A percentile compares a stretch with the other conserved stretches of the same genome.
phyloP scores from a whole-genome alignment of 2,113 vertebrate genomes.

The Anser cygnoides region DNA sequence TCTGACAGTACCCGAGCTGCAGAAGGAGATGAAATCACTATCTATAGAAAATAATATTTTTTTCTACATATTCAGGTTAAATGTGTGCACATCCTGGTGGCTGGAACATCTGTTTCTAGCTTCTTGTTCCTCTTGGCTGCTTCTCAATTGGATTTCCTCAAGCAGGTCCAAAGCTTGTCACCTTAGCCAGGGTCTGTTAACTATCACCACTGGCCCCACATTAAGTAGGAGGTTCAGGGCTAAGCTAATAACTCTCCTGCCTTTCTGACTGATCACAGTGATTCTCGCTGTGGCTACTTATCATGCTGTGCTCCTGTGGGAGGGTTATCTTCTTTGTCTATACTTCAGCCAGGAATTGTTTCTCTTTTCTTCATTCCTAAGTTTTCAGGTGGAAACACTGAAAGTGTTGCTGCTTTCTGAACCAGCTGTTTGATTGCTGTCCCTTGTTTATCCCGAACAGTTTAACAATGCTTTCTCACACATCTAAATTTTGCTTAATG shows the following conservation, averaged over 20 bases:
- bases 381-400: background rate
- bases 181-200: constrained; percentile 97
- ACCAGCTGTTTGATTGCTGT: background rate
- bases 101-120: constrained; percentile 95
- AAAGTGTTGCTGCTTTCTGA: background rate
- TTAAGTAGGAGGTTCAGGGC: constrained; percentile 99
- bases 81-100: constrained; percentile 77
- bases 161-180: constrained; percentile 98
- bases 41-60: constrained; percentile 65
- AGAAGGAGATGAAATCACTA: constrained; percentile 51
- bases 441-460: background rate
- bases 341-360: constrained; percentile 41
- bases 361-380: constrained; percentile 25
- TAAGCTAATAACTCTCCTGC: constrained; percentile 99
- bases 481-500: background rate
- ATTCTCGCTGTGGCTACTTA: constrained; percentile 73
- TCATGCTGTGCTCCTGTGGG: constrained; percentile 75
- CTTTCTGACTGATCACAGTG: constrained; percentile 89
- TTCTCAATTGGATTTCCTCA: constrained; percentile 99
- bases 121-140: constrained; percentile 98
- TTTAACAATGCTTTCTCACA: background rate
- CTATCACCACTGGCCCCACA: constrained; percentile 93
- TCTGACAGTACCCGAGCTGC: constrained; percentile 29
- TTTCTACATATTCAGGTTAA: constrained; percentile 76
- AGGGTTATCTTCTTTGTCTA: constrained; percentile 72